Evolutionary conservation across 2,113 vertebrate species (phyloP).

Genomic region (Candoia aspera): DNA sequence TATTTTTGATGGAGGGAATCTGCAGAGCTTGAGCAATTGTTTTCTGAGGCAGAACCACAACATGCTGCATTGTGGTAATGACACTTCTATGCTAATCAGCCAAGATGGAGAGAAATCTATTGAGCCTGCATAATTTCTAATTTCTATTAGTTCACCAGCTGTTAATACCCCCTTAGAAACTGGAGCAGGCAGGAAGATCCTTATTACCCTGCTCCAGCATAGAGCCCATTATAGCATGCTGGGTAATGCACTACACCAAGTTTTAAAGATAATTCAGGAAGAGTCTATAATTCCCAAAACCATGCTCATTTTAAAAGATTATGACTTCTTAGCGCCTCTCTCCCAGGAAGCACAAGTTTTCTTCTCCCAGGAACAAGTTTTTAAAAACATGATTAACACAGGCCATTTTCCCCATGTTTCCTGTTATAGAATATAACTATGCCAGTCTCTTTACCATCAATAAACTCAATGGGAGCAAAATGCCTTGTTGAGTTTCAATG

Average conservation of each 20-base stretch:
- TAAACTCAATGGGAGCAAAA: conserved; percentile 14
- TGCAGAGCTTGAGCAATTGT: conserved; percentile 38
- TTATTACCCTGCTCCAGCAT: not conserved
- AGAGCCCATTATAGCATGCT: not conserved
- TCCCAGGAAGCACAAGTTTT: not conserved
- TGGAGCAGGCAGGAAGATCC: not conserved
- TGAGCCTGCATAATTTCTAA: conserved; percentile 43
- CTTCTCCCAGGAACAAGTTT: not conserved
- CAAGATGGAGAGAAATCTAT: conserved; percentile 39
- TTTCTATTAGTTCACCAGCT: conserved; percentile 41
- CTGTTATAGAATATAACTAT: not conserved
- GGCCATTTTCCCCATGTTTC: not conserved
- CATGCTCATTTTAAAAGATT: not conserved
- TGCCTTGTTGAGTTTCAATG: not conserved
- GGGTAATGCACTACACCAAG: not conserved
- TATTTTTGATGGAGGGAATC: conserved; percentile 43
- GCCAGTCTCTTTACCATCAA: conserved; percentile 26
- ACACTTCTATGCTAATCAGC: conserved; percentile 45
- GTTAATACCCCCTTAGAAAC: conserved; percentile 36
- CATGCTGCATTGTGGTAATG: conserved; percentile 19
- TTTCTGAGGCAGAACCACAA: conserved; percentile 51
- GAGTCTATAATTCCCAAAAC: conserved; percentile 38
- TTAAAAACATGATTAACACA: conserved; percentile 25
- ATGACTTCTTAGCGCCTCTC: not conserved
- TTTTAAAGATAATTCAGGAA: conserved; percentile 21